Percentiles rank a stretch among this genome's conserved stretches.
Conservation (phyloP, 1,140 invertebrate genomes). For the Alviniconcha marisindica region DNA sequence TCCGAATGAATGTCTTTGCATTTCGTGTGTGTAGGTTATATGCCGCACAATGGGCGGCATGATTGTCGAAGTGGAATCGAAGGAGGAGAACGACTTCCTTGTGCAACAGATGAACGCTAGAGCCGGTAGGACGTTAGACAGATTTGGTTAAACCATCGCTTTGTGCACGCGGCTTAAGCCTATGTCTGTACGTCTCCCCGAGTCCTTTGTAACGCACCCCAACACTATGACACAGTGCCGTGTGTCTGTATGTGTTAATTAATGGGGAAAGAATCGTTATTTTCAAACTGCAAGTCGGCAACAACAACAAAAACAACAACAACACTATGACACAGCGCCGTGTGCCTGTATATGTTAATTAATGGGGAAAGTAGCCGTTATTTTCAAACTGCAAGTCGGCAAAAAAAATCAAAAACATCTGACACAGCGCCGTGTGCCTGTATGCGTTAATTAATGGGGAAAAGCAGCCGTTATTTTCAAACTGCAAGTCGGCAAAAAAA, state of each 20-base stretch:
- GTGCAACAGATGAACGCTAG: not conserved
- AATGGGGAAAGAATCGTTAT: no score
- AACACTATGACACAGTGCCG: not conserved
- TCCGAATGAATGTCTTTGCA: not conserved
- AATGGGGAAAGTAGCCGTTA: no score
- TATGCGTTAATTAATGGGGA: no score
- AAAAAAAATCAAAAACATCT: not conserved
- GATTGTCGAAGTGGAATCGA: not conserved
- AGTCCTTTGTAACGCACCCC: not conserved
- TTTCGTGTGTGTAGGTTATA: not conserved
- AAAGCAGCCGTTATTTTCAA: no score
- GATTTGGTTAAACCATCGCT: not conserved
- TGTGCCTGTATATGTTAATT: not conserved
- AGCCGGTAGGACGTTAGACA: not conserved
- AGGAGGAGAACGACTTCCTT: not conserved
- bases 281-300: no score
- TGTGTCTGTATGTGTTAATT: not conserved
- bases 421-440: not conserved
- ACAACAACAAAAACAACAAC: no score
- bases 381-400: no score
- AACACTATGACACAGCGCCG: not conserved
- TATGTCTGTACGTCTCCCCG: not conserved
- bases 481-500: no score
- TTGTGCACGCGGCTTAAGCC: not conserved
- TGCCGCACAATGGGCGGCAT: not conserved